Base-by-base conservation (phyloP, 2,113 vertebrate genomes). In the Tupaia tana region DNA sequence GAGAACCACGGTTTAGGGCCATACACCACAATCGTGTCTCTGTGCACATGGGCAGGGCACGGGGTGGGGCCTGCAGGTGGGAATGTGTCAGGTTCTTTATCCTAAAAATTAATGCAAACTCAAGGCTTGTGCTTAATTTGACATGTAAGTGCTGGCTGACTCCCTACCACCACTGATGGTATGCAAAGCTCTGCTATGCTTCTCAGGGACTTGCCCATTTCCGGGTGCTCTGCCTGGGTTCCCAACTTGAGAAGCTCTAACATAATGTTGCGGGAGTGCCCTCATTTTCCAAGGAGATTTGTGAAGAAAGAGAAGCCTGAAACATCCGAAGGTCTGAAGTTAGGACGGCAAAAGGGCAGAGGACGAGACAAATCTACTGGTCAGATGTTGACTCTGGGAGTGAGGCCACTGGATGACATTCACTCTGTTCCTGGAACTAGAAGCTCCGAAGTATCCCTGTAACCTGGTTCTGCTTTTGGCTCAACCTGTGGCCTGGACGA, bases 41-140 rank as follows among this genome's bases (percentile, higher is more conserved):
- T 85, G 6, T 80, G 54, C 19, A 29, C 7, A 43, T 71, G 22
- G 34, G 73, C 66, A 34, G 7, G 78, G 27, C 66, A 29, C 4
- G 5, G 43, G 31, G 86, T 6, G 56, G 43, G 22, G 11, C 19
- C 59, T n/a, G 25, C 59, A 69, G 90, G 89, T 43, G 84, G 59
- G 80, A 19, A 88, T 34, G 11, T 54, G 27, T 83, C 71, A 19
- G 9, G 52, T 90, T 77, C 70, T 79, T 59, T 56, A 87, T 84
- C 71, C 95, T 78, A 71, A 93, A 95, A 91, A 94, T n/a, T 16
- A 94, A 95, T 29, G 58, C 61, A 88, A 80, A 87, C 74, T 63
- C 34, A 61, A 29, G 63, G 59, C 54, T 85, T 43, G 58, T 43
- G 8, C 43, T 93, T 89, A 87, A 25, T 81, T 95, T 85, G 87